Evolutionary conservation across 2,888 invertebrate species (phyloP).

Genomic region (Cheiracanthium punctorium): DNA sequence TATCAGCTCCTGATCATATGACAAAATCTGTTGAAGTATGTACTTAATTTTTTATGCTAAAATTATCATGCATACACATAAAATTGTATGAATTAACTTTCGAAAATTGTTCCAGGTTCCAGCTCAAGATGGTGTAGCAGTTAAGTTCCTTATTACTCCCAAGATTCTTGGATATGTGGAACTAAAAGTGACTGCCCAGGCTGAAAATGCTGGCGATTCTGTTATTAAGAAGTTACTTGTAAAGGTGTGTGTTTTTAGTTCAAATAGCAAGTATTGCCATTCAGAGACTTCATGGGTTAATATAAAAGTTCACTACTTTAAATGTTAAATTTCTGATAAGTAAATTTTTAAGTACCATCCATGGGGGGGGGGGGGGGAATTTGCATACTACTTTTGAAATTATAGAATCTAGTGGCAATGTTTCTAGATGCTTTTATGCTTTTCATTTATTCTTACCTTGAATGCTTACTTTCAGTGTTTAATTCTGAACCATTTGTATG

Average conservation of each 20-base stretch:
- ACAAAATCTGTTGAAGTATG: conserved; percentile 50
- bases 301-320: too few relatives aligned
- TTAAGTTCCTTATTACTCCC: conserved; percentile 78
- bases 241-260: conserved; percentile 73
- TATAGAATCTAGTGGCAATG: too few relatives aligned
- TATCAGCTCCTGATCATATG: conserved; percentile 27
- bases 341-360: too few relatives aligned
- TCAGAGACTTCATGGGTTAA: too few relatives aligned
- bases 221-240: conserved; percentile 77
- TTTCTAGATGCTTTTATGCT: too few relatives aligned
- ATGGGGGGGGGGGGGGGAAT: too few relatives aligned
- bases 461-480: too few relatives aligned
- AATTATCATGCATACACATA: not conserved
- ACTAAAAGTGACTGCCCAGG: conserved; percentile 76
- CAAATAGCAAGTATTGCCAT: too few relatives aligned
- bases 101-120: conserved; percentile 51
- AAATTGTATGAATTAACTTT: not conserved
- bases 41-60: not conserved
- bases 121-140: conserved; percentile 73
- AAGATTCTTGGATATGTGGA: conserved; percentile 77
- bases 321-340: too few relatives aligned
- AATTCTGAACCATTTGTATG: too few relatives aligned
- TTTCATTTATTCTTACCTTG: too few relatives aligned
- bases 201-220: conserved; percentile 77
- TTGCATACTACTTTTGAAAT: too few relatives aligned